phyloP scores from a whole-genome alignment of 1,140 invertebrate genomes.

The Pseudomyrmex gracilis region DNA sequence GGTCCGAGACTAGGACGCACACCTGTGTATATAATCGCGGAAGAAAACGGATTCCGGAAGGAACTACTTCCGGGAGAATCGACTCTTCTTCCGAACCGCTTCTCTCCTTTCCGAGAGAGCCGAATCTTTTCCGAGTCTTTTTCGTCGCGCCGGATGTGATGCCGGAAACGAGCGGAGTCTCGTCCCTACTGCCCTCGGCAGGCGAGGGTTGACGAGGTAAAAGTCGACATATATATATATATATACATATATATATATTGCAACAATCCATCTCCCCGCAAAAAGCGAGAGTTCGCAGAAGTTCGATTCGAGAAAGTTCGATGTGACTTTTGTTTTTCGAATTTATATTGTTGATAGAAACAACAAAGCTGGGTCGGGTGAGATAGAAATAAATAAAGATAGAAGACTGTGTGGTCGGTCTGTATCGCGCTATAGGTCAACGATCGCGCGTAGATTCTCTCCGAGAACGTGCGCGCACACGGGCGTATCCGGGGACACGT shows the following conservation, averaged over 20 bases:
- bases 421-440: constrained; percentile 34
- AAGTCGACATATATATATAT: background rate
- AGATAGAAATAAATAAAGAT: background rate
- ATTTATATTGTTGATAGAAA: background rate
- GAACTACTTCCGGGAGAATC: no score
- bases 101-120: no score
- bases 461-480: background rate
- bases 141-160: background rate
- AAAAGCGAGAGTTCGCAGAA: background rate
- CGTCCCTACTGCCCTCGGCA: constrained; percentile 20
- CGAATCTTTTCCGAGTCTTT: background rate
- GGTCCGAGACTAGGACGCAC: no score
- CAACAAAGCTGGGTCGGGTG: background rate
- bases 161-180: background rate
- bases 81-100: background rate
- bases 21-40: background rate
- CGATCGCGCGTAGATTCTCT: constrained; percentile 42
- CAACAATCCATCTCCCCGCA: no score
- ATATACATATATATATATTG: no score
- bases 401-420: constrained; percentile 3
- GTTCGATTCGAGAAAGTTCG: background rate
- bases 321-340: background rate
- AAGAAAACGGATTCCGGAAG: background rate
- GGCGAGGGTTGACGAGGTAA: constrained; percentile 32
- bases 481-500: constrained; percentile 57